Percentiles rank a stretch among this genome's conserved stretches.
These are phyloP conservation scores for Mesocricetus auratus DNA, from an alignment of 2,113 vertebrate species.

Conservation along the genomic window DNA sequence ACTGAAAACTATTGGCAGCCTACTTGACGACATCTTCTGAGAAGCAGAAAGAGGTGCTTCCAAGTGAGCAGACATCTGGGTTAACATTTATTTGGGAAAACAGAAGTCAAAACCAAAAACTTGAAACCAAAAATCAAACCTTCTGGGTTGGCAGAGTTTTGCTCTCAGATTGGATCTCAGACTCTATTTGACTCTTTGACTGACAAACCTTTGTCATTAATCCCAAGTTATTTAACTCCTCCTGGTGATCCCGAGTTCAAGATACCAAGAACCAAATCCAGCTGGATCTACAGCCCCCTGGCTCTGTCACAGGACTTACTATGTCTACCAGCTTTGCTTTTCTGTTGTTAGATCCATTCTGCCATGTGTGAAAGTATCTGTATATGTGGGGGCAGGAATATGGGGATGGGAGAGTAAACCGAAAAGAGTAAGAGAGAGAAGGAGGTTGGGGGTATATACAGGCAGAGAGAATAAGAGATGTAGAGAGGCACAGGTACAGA, in stretches of 20 bases:
- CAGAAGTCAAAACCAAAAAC: not conserved
- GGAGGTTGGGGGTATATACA: not conserved
- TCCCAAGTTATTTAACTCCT: not conserved
- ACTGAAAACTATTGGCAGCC: not conserved
- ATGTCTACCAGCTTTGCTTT: not conserved
- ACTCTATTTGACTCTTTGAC: not conserved
- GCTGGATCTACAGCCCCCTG: not conserved
- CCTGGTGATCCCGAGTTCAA: not conserved
- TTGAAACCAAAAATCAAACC: not conserved
- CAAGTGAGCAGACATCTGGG: not conserved
- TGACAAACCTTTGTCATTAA: not conserved
- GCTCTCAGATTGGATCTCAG: not conserved
- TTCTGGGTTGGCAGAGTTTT: not conserved
- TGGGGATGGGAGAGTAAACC: not conserved
- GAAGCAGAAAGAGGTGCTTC: not conserved
- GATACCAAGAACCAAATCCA: too few species aligned
- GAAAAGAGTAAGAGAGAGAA: not conserved
- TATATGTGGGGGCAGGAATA: accelerated
- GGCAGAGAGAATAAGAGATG: not conserved
- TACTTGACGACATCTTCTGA: not conserved
- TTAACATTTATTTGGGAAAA: not conserved
- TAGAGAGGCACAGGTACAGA: not conserved
- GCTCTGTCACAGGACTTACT: not conserved
- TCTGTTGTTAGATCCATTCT: not conserved
- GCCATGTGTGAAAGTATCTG: not conserved